A percentile compares a stretch with the other conserved stretches of the same genome.
Evolutionary conservation across 1,140 invertebrate genomes (phyloP).

Genomic region (Monomorium pharaonis): DNA sequence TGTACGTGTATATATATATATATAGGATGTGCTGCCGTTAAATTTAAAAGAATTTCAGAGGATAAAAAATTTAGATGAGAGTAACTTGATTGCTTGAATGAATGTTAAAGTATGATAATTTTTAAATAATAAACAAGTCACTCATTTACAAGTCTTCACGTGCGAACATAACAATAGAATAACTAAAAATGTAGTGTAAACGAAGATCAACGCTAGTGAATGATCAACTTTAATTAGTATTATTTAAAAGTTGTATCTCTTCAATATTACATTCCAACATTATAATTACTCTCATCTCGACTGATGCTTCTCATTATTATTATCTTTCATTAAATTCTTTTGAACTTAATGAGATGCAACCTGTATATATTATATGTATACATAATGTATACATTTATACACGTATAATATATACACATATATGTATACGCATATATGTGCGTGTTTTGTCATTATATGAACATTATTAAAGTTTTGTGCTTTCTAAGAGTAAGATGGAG

Average conservation of each 20-base stretch:
- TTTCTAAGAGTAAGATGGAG: constrained; percentile 9
- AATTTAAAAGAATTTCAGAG: neutral
- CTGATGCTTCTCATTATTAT: neutral
- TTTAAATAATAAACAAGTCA: neutral
- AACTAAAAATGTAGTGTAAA: neutral
- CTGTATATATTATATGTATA: neutral
- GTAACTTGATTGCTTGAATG: neutral
- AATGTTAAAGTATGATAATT: neutral
- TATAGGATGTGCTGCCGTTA: neutral
- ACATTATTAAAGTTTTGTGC: neutral
- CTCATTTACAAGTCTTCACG: neutral
- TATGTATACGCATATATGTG: neutral
- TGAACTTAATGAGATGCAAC: neutral
- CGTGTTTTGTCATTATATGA: neutral
- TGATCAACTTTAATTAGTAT: neutral
- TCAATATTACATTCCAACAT: neutral
- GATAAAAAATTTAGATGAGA: neutral
- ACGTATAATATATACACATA: neutral
- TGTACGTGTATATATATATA: neutral
- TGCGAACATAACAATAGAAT: neutral
- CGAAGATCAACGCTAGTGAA: neutral
- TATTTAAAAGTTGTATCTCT: neutral
- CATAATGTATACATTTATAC: neutral
- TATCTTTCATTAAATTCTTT: neutral
- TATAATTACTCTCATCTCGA: neutral